Base-by-base conservation (phyloP, 2,888 invertebrate species). In the Rhimphoctona megacephalus region DNA sequence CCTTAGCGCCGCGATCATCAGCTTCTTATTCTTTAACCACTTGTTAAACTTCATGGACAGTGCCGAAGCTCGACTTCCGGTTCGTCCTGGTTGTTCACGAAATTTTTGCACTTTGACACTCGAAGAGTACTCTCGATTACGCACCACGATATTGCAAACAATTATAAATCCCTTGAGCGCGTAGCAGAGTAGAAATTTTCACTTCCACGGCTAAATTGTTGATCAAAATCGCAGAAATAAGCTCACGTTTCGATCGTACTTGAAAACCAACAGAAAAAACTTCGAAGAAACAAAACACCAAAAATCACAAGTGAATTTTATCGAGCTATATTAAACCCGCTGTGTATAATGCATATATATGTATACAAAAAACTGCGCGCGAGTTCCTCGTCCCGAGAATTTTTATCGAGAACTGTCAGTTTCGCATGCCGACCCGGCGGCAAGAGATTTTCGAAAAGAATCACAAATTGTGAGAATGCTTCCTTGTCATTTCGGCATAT, bases 41-140 rank as follows among this genome's bases (percentile, higher is more conserved):
- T 85, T 85, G 88, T 87, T 86, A 89, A 89, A 74, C 90, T 81
- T 90, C 92, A 91, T 92, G 86, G 88, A 90, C 90, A 87, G 87
- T 83, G 43, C 52, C 49, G 39, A 19, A 17, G 9, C 1, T 36
- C n/a, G 39, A 78, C 85, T 82, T 82, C 74, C 85, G 79, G 78
- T 67, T 43, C 14, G 25, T 66, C 70, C 36, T 52, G 36, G 54
- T 57, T 49, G 6, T 22, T 49, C 77, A 36, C 49, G 46, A 69
- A 43, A 49, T 25, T 7, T 39, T 67, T 17, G 57, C 79, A 61
- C 77, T 61, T 19, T 70, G 49, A 70, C 82, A 83, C 82, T 77
- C 69, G 52, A 54, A 22, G 36, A 57, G 57, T 46, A n/a, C 25
- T 57, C 25, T 57, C 69, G 67, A 39, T 81, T 43, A n/a, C 39